These are phyloP conservation scores for Oscheius sp. DNA, from an alignment of 2,888 invertebrate species.

Conservation along the genomic window DNA sequence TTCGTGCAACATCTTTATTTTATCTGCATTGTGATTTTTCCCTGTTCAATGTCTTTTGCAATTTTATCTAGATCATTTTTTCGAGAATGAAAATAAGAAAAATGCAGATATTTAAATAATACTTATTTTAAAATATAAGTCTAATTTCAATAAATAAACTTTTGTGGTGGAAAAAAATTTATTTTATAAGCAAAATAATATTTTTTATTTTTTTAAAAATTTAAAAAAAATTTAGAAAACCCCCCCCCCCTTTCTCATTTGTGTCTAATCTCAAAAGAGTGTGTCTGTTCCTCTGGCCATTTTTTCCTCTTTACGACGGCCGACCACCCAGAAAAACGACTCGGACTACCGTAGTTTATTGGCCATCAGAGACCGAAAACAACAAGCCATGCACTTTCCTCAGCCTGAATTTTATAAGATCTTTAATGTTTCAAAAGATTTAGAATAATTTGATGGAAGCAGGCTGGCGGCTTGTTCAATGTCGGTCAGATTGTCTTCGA, in stretches of 20 bases:
- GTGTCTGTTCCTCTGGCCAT: background rate
- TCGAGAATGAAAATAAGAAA: no score
- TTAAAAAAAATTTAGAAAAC: no score
- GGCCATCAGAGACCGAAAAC: background rate
- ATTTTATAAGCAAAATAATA: no score
- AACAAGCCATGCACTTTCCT: background rate
- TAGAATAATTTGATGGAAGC: background rate
- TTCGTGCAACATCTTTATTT: no score
- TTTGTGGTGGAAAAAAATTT: no score
- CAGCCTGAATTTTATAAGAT: background rate
- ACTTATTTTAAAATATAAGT: no score
- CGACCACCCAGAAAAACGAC: background rate
- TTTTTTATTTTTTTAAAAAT: no score
- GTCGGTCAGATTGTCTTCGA: constrained; percentile 7
- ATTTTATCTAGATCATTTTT: no score
- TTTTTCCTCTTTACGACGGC: background rate
- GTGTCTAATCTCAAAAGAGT: background rate
- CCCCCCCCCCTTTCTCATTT: background rate
- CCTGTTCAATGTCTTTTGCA: no score
- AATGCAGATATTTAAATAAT: no score
- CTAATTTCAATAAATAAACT: no score
- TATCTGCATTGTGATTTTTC: no score
- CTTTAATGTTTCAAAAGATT: background rate
- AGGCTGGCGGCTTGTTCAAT: constrained; percentile 7
- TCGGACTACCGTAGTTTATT: background rate